Percentiles rank a stretch among this genome's conserved stretches.
Evolutionary conservation across 2,888 invertebrate species (phyloP).

Genomic region (Agrotis exclamationis): DNA sequence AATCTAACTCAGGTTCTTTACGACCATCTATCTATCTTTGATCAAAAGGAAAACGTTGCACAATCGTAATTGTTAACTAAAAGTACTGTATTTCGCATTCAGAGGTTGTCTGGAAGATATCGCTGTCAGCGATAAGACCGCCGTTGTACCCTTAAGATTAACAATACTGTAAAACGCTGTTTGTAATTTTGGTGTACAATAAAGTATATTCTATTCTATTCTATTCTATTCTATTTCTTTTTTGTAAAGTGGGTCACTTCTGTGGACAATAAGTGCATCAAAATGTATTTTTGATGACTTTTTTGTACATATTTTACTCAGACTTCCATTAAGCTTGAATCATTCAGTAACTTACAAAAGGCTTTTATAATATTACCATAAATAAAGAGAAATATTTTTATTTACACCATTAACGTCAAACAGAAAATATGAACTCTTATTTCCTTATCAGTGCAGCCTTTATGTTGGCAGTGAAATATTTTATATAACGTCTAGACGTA

Average conservation of each 20-base stretch:
- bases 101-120: too few species aligned
- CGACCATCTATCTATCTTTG: conserved; percentile 13
- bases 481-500: conserved; percentile 41
- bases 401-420: conserved; percentile 16
- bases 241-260: conserved; percentile 32
- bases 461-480: conserved; percentile 30
- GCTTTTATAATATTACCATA: background rate
- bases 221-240: too few species aligned
- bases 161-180: too few species aligned
- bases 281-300: background rate
- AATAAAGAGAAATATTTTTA: background rate
- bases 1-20: conserved; percentile 13
- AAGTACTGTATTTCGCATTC: too few species aligned
- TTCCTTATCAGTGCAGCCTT: conserved; percentile 38
- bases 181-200: too few species aligned
- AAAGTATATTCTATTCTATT: too few species aligned
- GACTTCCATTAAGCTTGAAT: too few species aligned
- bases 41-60: conserved; percentile 43
- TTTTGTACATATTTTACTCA: too few species aligned
- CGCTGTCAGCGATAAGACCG: too few species aligned
- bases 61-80: conserved; percentile 44
- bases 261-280: conserved; percentile 8
- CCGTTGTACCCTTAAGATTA: too few species aligned
- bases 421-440: conserved; percentile 20
- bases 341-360: background rate